Evolutionary conservation across 2,888 invertebrate genomes (phyloP), one percentile per base, ranked within the genome.

Genomic region (Poecilobothrus nobilitatus): DNA sequence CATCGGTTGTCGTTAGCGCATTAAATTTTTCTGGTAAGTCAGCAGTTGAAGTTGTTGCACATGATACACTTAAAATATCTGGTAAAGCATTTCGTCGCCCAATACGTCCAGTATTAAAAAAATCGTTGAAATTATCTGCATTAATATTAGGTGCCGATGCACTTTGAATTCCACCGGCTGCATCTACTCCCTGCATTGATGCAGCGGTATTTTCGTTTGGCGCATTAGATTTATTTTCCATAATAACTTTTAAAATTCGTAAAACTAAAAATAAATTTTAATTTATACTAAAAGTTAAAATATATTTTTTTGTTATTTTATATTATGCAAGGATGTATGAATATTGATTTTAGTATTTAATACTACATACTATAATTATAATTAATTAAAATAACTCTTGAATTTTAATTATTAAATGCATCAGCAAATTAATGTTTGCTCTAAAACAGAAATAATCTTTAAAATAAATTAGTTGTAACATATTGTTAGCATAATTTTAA

Each of bases 21-120:
- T 90, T 88, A 76, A 94, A 83, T 75, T 88, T 85, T 69, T 88
- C 86, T 6, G 94, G 90, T 75, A 95, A 84, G 78, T 92, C 91
- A 10, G 91, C 90, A 3, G 66, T 61, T 61, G 70, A 64, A 70
- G 88, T 86, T 72, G 89, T 86, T 73, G 87, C 85, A 44, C 89
- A 88, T 75, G 90, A 89, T 76, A 88, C 88, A 67, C 91, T 89
- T 75, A 89, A 83, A 74, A 94, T 92, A 79, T 94, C 91, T 1
- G 93, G 91, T 84, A 95, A 84, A 66, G 95, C 95, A 83, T 95
- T 95, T 73, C 95, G 84, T 68, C 95, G 85, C 21, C 95, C 95
- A 44, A 94, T 93, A 72, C 95, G 86, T 5, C 94, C 94, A 1
- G 92, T 91, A 75, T 90, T 89, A 71, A 92, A 85, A 81, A 95